These are phyloP conservation scores for Melitaea athalia DNA, from an alignment of 2,888 invertebrate genomes.

Conservation along the genomic window DNA sequence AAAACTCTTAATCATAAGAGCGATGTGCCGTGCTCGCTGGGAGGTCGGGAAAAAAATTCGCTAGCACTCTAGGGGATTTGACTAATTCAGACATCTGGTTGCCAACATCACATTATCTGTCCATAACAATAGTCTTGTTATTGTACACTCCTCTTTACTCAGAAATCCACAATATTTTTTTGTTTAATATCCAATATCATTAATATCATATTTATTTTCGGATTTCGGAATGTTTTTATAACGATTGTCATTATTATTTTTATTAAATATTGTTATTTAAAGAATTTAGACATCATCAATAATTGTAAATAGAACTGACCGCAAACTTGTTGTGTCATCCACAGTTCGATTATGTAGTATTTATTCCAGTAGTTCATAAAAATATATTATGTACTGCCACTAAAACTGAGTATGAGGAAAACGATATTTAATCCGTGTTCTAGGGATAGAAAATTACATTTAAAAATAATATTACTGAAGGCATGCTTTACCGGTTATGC, in stretches of 20 bases:
- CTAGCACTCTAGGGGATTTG: constrained; percentile 14
- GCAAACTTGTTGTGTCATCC: constrained; percentile 15
- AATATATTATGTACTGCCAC: not conserved
- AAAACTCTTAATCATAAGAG: not conserved
- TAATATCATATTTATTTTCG: too few species aligned
- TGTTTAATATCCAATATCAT: too few species aligned
- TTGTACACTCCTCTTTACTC: not conserved
- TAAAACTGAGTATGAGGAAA: too few species aligned
- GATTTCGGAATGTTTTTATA: too few species aligned
- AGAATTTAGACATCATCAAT: not conserved
- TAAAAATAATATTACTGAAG: not conserved
- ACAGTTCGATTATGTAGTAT: not conserved
- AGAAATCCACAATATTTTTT: not conserved
- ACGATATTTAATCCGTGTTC: too few species aligned
- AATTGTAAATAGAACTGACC: constrained; percentile 19
- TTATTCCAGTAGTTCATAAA: not conserved
- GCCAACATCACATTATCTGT: not conserved
- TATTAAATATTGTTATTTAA: too few species aligned
- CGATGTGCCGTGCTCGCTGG: not conserved
- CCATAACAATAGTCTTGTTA: not conserved
- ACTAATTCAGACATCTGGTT: not conserved
- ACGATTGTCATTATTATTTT: too few species aligned
- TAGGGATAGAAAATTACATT: not conserved
- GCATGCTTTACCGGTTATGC: too few species aligned
- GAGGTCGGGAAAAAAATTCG: constrained; percentile 15